Evolutionary conservation across 2,113 vertebrate genomes (phyloP), one percentile per base, ranked within the genome.

Genomic region (Numenius arquata): DNA sequence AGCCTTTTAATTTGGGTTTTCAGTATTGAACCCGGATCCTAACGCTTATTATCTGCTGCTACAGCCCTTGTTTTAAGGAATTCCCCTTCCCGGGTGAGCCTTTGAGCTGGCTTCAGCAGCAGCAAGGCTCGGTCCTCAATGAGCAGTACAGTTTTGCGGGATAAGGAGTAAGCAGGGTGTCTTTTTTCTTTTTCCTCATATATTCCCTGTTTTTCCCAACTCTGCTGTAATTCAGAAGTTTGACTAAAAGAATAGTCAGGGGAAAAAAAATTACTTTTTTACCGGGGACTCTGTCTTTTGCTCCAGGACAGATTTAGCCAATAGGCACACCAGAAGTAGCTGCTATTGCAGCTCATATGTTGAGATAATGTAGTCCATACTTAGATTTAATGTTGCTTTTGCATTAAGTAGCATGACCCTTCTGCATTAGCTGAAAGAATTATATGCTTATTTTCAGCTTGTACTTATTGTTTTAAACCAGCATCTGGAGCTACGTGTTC

Each of bases 401-500:
- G 84, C 76, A 62, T 92, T 84, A 82, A 93, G 70, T 74, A 73
- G 34, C 45, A 27, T 58, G 95, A 92, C 87, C 77, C 25, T 92
- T 88, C 41, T 92, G 56, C 77, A 66, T 93, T 84, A 92, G 53
- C 66, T 81, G 94, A 58, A 97, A 95, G 92, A 95, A 91, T 93
- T 92, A 78, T 89, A 68, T 68, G 76, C 70, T 93, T 38, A 70
- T 93, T 97, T 96, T 89, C 90, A 70, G 45, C 21, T 94, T 86
- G 56, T 88, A 70, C 21, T 92, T 90, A 92, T 50, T 93, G 93
- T 96, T 96, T 96, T 89, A 93, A 92, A 92, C 73, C 58, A 87
- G 89, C 95, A 97, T 93, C 94, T 97, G 96, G 92, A 93, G 85
- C 89, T 82, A 88, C 6, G 84, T 96, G 96, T 96, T 92, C 81